Percentiles rank a stretch among this genome's conserved stretches.
phyloP scores from a whole-genome alignment of 2,113 vertebrate species.

The Drymodes brunneopygia region DNA sequence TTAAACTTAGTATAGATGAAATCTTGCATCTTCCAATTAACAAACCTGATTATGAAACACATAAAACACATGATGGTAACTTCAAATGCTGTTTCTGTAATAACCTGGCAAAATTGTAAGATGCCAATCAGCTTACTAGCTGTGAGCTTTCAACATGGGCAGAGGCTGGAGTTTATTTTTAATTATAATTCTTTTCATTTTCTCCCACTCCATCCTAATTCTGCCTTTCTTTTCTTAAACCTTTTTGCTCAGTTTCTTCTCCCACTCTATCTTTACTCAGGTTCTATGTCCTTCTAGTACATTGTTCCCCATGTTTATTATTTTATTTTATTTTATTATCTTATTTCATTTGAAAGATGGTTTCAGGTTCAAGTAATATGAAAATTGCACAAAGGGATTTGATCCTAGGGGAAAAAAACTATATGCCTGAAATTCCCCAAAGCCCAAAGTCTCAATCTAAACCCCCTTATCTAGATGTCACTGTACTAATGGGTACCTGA shows the following conservation, averaged over 20 bases:
- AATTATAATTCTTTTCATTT: background rate
- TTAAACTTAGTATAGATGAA: background rate
- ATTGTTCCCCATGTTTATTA: background rate
- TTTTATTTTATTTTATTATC: too few species aligned
- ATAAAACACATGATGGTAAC: background rate
- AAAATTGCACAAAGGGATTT: background rate
- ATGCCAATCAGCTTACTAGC: background rate
- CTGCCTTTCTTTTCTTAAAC: background rate
- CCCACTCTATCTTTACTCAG: background rate
- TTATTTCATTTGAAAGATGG: background rate
- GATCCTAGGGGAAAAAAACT: background rate
- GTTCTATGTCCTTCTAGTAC: background rate
- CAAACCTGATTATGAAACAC: slow-evolving; percentile 7
- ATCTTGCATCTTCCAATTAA: background rate
- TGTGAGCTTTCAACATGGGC: background rate
- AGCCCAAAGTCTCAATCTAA: background rate
- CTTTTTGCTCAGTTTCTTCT: background rate
- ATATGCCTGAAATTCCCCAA: background rate
- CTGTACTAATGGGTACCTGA: background rate
- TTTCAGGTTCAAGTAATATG: background rate
- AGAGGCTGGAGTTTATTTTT: background rate
- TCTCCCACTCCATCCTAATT: background rate
- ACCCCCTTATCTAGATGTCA: background rate
- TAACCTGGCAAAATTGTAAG: background rate
- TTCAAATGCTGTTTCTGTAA: slow-evolving; percentile 3